Evolutionary conservation across 1,140 invertebrate genomes (phyloP).

Genomic region (Calosoma granatense): DNA sequence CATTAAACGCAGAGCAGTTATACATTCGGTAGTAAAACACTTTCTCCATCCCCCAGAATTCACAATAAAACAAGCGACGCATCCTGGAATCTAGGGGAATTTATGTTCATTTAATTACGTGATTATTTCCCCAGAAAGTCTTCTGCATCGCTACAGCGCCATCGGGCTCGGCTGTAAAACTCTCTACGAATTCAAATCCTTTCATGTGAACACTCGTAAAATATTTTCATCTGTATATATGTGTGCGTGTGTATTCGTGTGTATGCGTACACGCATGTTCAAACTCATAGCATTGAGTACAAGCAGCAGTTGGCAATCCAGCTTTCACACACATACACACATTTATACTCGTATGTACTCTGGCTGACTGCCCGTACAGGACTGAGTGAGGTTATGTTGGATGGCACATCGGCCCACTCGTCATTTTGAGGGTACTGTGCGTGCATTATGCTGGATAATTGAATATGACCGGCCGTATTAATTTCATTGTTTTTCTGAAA

Average conservation of each 20-base stretch:
- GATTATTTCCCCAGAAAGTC: conserved; percentile 2
- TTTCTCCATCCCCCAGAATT: background rate
- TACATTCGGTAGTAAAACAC: conserved; percentile 6
- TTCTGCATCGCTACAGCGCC: background rate
- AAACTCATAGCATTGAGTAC: no score
- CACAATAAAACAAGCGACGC: conserved; percentile 1
- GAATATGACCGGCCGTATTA: background rate
- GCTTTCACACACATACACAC: no score
- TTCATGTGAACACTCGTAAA: conserved; percentile 6
- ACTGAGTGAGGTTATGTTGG: background rate
- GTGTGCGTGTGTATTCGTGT: no score
- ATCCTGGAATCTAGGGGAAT: background rate
- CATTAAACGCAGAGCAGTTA: background rate
- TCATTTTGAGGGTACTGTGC: background rate
- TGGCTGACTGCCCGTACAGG: no score
- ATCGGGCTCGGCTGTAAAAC: background rate
- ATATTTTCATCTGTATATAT: conserved; percentile 3
- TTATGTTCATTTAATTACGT: conserved; percentile 9
- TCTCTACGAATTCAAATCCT: conserved; percentile 4
- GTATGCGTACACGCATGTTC: no score
- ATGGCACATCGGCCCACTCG: background rate
- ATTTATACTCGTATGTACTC: no score
- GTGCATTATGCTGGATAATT: background rate
- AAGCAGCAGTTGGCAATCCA: no score
- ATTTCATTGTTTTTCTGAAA: background rate